A percentile compares a stretch with the other conserved stretches of the same genome.
Conservation (phyloP, 1,140 invertebrate genomes). For the Belonocnema kinseyi region DNA sequence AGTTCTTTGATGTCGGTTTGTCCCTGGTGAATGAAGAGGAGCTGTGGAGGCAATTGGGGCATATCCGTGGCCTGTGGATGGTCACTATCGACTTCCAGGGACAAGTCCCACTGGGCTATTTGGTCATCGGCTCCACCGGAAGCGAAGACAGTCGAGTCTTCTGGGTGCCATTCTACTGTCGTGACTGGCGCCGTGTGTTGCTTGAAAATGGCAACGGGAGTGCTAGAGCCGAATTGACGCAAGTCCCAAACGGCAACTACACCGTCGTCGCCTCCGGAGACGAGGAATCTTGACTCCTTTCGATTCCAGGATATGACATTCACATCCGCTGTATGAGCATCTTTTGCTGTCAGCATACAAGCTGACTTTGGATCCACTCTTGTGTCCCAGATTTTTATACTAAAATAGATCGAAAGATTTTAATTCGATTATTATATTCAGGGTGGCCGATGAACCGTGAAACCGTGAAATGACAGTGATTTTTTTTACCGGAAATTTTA, state of each 20-base stretch:
- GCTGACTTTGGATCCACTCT: conserved; percentile 89
- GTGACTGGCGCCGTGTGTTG: conserved; percentile 95
- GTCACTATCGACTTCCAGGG: conserved; percentile 88
- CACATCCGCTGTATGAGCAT: conserved; percentile 94
- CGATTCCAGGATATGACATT: conserved; percentile 99
- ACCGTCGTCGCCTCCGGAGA: conserved; percentile 95
- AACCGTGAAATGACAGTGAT: too few species aligned
- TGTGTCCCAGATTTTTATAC: conserved; percentile 93
- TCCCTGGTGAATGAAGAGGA: conserved; percentile 99
- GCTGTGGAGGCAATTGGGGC: conserved; percentile 91
- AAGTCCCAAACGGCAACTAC: conserved; percentile 97
- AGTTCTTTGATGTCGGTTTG: conserved; percentile 98
- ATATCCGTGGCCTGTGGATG: conserved; percentile 78
- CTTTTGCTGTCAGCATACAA: conserved; percentile 91
- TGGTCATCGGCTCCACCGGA: conserved; percentile 96
- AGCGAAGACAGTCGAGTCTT: conserved; percentile 93
- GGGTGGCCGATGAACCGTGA: too few species aligned
- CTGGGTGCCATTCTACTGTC: conserved; percentile 97
- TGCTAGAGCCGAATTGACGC: conserved; percentile 87
- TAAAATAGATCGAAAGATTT: conserved; percentile 56
- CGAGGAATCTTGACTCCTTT: conserved; percentile 82
- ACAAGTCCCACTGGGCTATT: conserved; percentile 97
- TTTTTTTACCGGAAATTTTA: too few species aligned
- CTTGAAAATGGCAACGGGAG: conserved; percentile 93
- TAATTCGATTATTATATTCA: not conserved